Percentiles rank a stretch among this genome's conserved stretches.
Conservation (phyloP, 2,113 vertebrate genomes). For the Paralichthys olivaceus region DNA sequence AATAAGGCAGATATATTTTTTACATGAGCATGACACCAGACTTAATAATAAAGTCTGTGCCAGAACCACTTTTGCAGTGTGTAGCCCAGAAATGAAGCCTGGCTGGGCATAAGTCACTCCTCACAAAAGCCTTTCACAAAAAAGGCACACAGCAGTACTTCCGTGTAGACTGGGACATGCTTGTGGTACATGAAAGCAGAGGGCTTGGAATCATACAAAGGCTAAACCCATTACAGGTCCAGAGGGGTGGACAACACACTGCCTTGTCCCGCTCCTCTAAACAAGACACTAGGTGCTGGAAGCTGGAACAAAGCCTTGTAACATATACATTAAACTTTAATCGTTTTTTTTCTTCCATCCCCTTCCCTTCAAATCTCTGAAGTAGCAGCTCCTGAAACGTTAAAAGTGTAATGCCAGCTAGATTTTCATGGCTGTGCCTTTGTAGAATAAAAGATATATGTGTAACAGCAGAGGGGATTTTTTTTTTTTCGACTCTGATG, state of each 20-base stretch:
- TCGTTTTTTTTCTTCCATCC: slow-evolving; percentile 82
- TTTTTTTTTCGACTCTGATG: slow-evolving; percentile 89
- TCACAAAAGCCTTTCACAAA: slow-evolving; percentile 43
- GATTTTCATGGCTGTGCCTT: slow-evolving; percentile 90
- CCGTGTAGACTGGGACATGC: slow-evolving; percentile 77
- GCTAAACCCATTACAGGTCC: slow-evolving; percentile 87
- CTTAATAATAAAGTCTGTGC: slow-evolving; percentile 48
- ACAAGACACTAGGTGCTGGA: slow-evolving; percentile 87
- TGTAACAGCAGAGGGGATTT: slow-evolving; percentile 50
- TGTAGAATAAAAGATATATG: slow-evolving; percentile 89
- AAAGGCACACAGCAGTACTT: slow-evolving; percentile 40
- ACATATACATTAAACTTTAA: slow-evolving; percentile 94
- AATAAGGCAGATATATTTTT: slow-evolving; percentile 43
- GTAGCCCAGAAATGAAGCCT: slow-evolving; percentile 44
- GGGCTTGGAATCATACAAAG: slow-evolving; percentile 81
- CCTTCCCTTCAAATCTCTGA: slow-evolving; percentile 69
- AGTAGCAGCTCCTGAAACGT: slow-evolving; percentile 86
- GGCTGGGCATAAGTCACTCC: slow-evolving; percentile 23
- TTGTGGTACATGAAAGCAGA: slow-evolving; percentile 83
- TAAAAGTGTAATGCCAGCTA: slow-evolving; percentile 90
- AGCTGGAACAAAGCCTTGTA: slow-evolving; percentile 89
- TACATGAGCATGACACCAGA: slow-evolving; percentile 58
- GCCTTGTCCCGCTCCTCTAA: slow-evolving; percentile 84
- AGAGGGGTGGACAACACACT: slow-evolving; percentile 83
- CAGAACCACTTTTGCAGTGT: slow-evolving; percentile 52